These are phyloP conservation scores for Dysmachus trigonus DNA, from an alignment of 2,888 invertebrate genomes.

Conservation along the genomic window DNA sequence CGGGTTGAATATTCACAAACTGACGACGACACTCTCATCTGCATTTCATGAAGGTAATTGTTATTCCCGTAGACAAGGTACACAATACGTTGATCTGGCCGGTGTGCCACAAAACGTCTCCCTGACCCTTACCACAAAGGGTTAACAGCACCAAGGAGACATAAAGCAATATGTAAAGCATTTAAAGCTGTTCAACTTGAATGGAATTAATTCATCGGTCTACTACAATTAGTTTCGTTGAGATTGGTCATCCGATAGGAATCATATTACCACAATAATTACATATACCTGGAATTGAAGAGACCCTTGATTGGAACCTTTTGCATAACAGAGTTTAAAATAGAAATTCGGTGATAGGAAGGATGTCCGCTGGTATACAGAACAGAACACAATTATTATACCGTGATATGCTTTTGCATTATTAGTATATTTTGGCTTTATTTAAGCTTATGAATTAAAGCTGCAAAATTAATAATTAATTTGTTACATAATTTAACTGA, in stretches of 20 bases:
- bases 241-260: background rate
- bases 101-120: background rate
- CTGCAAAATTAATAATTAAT: background rate
- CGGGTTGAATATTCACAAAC: background rate
- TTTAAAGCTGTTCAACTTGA: background rate
- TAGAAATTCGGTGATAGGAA: background rate
- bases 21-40: background rate
- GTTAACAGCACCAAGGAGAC: background rate
- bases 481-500: too few species aligned
- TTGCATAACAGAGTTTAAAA: background rate
- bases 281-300: background rate
- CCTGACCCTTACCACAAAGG: background rate
- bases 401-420: background rate
- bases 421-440: background rate
- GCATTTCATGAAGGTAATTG: background rate
- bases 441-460: background rate
- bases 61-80: background rate
- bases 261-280: background rate
- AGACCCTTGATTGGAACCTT: background rate
- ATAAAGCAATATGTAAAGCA: background rate
- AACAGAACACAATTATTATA: background rate
- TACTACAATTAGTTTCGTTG: background rate
- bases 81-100: background rate
- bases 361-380: too few species aligned
- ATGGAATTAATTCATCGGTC: background rate